Evolutionary conservation across 1,140 invertebrate genomes (phyloP), one percentile per base, ranked within the genome.

Genomic region (Drosophila rhopaloa): DNA sequence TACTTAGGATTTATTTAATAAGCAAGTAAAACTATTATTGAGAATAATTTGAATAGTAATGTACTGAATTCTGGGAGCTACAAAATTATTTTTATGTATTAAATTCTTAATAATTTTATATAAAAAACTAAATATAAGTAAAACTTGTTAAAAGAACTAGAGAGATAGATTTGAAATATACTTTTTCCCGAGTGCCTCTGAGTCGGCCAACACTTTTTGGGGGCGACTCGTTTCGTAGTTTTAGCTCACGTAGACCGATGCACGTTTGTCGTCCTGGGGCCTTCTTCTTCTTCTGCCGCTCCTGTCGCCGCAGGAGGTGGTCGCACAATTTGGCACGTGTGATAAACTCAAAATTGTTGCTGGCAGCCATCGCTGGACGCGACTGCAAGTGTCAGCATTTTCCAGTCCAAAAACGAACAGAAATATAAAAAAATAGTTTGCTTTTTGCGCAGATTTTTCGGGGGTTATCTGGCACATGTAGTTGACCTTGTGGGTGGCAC

Each of bases 261-360:
- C 76, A 83, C 81, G 81, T 76, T 81, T 81, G 61, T 46, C 53
- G 72, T 47, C 59, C 54, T 40, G 38, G 44, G 51, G 35, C 32
- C 32, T 11, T 5, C 37, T 44, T 27, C 53, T 56, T 27, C 29
- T 37, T 16, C 41, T 16, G 41, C 16, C 29, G 57, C 50, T 65
- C 59, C 61, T 58, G 81, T 58, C 71, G 81, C 77, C 60, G 77
- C 81, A 81, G 81, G 77, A 78, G 82, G 74, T 86, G 65, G 74
- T 56, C 82, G 48, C 82, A 86, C 76, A 86, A 88, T 88, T 86
- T 86, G 83, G 83, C 83, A 86, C 83, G 83, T 86, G 83, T 86
- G 83, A 86, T 86, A 86, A 86, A 89, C 83, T 83, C 76, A 80
- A 86, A 86, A 88, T 88, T 83, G 82, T 88, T 86, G 79, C 75